Evolutionary conservation across 1,140 invertebrate genomes (phyloP).

Genomic region (Drosophila orena): DNA sequence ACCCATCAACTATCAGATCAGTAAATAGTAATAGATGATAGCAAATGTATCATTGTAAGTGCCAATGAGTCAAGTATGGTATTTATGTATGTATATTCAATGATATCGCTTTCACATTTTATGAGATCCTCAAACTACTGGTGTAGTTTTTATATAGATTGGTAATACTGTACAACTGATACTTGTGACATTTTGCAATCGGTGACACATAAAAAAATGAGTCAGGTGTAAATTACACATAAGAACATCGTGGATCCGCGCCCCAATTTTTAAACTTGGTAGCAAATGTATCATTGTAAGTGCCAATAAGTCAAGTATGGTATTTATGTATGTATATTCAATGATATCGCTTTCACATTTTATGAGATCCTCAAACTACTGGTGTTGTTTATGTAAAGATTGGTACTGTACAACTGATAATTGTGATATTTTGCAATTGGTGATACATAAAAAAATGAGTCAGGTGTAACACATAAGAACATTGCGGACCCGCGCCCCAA

Average conservation of each 20-base stretch:
- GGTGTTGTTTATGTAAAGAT: constrained; percentile 37
- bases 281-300: too few species aligned
- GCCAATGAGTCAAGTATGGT: constrained; percentile 48
- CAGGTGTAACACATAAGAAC: constrained; percentile 39
- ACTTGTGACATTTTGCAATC: constrained; percentile 27
- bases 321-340: not conserved
- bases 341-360: constrained; percentile 61
- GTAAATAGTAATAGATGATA: too few species aligned
- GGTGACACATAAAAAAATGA: constrained; percentile 35
- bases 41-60: too few species aligned
- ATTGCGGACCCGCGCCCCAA: constrained; percentile 5
- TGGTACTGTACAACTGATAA: constrained; percentile 27
- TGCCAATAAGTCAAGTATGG: too few species aligned
- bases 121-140: too few species aligned
- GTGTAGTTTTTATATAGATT: constrained; percentile 3
- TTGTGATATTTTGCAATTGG: constrained; percentile 24
- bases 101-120: constrained; percentile 60
- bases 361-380: constrained; percentile 59
- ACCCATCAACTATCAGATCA: too few species aligned
- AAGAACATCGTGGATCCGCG: constrained; percentile 6
- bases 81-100: constrained; percentile 15
- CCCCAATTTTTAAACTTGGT: constrained; percentile 23
- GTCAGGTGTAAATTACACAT: constrained; percentile 44
- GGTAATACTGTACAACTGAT: constrained; percentile 23
- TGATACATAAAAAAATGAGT: constrained; percentile 41